A percentile compares a stretch with the other conserved stretches of the same genome.
These are phyloP conservation scores for Reinhardtius hippoglossoides DNA, from an alignment of 2,113 vertebrate genomes.

Conservation along the genomic window DNA sequence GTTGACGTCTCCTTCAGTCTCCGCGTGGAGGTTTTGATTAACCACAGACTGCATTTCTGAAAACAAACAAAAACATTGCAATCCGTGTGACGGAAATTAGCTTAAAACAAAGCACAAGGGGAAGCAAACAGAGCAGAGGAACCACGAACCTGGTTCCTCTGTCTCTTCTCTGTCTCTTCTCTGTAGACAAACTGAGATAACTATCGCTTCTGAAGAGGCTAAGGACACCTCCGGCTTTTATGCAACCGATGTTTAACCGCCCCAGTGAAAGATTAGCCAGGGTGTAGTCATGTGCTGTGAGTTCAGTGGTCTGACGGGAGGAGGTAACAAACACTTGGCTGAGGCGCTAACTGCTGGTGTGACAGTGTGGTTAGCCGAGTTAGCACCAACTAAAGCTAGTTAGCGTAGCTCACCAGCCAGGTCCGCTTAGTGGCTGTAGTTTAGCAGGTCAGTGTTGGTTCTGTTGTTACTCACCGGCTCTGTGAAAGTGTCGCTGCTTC, in stretches of 20 bases:
- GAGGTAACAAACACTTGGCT: not conserved
- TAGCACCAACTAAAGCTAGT: not conserved
- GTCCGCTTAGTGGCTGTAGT: not conserved
- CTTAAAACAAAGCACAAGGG: not conserved
- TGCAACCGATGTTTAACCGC: constrained; percentile 35
- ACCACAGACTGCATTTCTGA: constrained; percentile 80
- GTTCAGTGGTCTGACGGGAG: not conserved
- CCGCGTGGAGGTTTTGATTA: constrained; percentile 78
- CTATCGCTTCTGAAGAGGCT: not conserved
- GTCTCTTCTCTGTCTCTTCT: not conserved
- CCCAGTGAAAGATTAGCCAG: constrained; percentile 19
- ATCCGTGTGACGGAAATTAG: not conserved
- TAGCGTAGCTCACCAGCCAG: too few relatives aligned
- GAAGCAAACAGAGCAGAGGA: not conserved
- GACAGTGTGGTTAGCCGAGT: not conserved
- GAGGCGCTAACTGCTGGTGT: not conserved
- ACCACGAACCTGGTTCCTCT: too few relatives aligned
- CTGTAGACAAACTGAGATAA: not conserved
- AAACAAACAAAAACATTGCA: not conserved
- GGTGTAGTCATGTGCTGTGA: constrained; percentile 6
- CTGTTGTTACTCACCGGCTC: constrained; percentile 2
- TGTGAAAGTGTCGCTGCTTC: not conserved
- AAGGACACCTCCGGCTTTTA: not conserved
- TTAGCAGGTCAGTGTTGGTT: not conserved
- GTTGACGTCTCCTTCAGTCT: constrained; percentile 79